These are phyloP conservation scores for Lycophotia porphyrea DNA, from an alignment of 2,888 invertebrate species.

Conservation along the genomic window DNA sequence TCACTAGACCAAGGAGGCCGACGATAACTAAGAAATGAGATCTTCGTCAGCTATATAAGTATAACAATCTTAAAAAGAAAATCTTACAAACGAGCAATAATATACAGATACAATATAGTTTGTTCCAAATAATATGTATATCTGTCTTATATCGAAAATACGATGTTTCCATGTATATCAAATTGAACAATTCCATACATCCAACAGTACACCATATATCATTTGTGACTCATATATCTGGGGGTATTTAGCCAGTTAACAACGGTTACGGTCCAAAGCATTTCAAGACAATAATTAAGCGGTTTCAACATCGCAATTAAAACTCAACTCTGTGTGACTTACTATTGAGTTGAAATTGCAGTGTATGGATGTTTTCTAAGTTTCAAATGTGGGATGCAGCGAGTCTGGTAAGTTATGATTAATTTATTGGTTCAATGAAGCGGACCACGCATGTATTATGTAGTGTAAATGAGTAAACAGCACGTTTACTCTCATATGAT, in stretches of 20 bases:
- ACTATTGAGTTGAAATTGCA: slow-evolving; percentile 45
- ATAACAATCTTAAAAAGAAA: neutral
- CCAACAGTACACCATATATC: slow-evolving; percentile 49
- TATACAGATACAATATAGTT: neutral
- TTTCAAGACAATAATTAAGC: slow-evolving; percentile 71
- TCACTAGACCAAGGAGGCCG: neutral
- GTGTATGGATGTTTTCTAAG: slow-evolving; percentile 40
- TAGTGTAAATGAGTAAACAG: slow-evolving; percentile 50
- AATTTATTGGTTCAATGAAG: slow-evolving; percentile 71
- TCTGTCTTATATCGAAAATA: neutral
- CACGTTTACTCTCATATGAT: slow-evolving; percentile 31
- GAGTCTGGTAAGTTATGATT: slow-evolving; percentile 73
- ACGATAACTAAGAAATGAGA: neutral
- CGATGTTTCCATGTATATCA: slow-evolving; percentile 2
- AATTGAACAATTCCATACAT: slow-evolving; percentile 9
- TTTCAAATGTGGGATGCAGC: slow-evolving; percentile 69
- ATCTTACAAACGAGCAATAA: neutral
- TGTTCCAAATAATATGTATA: neutral
- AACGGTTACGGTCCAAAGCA: slow-evolving; percentile 69
- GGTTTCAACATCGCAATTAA: slow-evolving; percentile 34
- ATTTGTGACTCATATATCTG: slow-evolving; percentile 59
- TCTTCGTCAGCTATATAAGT: neutral
- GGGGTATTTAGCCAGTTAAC: slow-evolving; percentile 65
- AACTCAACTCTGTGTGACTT: slow-evolving; percentile 8
- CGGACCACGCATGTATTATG: slow-evolving; percentile 36